Conservation (phyloP, 2,888 invertebrate species). For the Brenthis daphne region DNA sequence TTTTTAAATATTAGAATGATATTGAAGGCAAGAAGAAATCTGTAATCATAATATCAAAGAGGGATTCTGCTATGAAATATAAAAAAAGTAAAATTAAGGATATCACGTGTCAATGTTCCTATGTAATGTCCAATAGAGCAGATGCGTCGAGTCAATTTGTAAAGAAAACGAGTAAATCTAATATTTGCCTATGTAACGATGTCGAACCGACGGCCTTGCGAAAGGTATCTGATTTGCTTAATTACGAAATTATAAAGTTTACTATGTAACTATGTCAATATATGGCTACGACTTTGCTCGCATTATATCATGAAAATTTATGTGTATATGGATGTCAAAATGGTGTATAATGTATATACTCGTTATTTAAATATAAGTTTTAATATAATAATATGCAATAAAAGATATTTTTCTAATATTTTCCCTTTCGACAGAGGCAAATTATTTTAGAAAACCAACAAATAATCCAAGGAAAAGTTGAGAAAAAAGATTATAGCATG, state of each 20-base stretch:
- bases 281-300: slow-evolving; percentile 16
- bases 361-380: background rate
- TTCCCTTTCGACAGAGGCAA: background rate
- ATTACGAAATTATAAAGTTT: slow-evolving; percentile 17
- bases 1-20: background rate
- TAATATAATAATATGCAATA: background rate
- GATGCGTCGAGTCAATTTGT: slow-evolving; percentile 19
- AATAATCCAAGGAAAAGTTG: background rate
- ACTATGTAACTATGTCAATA: slow-evolving; percentile 20
- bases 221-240: slow-evolving; percentile 19
- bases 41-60: background rate
- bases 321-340: slow-evolving; percentile 2
- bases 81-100: slow-evolving; percentile 18
- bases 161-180: slow-evolving; percentile 10
- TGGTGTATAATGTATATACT: background rate
- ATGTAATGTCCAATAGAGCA: slow-evolving; percentile 6
- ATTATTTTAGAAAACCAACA: background rate
- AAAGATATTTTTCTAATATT: background rate
- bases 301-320: slow-evolving; percentile 13
- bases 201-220: slow-evolving; percentile 14
- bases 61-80: background rate
- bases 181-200: slow-evolving; percentile 11
- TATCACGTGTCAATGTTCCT: slow-evolving; percentile 44
- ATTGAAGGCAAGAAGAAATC: background rate
- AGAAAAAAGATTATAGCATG: background rate